Conservation (phyloP, 2,113 vertebrate genomes). For the Coreoperca whiteheadi region DNA sequence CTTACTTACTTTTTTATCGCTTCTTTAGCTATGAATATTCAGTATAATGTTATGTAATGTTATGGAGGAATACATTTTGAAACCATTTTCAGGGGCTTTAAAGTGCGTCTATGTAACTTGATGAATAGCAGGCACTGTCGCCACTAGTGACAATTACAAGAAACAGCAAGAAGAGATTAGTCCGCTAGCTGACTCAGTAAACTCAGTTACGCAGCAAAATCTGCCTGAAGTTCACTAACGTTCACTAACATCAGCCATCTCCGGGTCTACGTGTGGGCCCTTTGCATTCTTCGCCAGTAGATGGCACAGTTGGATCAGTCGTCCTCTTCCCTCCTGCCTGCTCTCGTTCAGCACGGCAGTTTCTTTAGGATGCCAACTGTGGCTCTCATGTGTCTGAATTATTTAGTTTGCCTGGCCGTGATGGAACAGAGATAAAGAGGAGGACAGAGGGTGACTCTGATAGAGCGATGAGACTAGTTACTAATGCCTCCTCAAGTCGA, state of each 20-base stretch:
- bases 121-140: too few relatives aligned
- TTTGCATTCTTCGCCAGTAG: constrained; percentile 31
- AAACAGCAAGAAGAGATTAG: not conserved
- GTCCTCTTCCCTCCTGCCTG: not conserved
- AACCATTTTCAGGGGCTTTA: not conserved
- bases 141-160: not conserved
- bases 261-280: not conserved
- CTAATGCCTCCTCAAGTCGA: not conserved
- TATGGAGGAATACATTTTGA: too few relatives aligned
- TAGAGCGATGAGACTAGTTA: not conserved
- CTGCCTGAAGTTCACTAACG: not conserved
- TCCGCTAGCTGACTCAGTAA: not conserved
- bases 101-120: too few relatives aligned
- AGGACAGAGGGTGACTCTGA: constrained; percentile 31
- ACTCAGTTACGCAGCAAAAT: not conserved
- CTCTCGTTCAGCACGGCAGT: not conserved
- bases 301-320: constrained; percentile 43
- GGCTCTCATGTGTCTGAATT: constrained; percentile 52
- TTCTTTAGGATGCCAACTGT: constrained; percentile 22
- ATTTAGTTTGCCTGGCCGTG: constrained; percentile 60
- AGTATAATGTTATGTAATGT: too few relatives aligned
- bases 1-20: too few relatives aligned
- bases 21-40: too few relatives aligned
- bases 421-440: constrained; percentile 58
- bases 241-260: not conserved